Base-by-base conservation (phyloP, 2,113 vertebrate species). In the Syngnathus scovelli region DNA sequence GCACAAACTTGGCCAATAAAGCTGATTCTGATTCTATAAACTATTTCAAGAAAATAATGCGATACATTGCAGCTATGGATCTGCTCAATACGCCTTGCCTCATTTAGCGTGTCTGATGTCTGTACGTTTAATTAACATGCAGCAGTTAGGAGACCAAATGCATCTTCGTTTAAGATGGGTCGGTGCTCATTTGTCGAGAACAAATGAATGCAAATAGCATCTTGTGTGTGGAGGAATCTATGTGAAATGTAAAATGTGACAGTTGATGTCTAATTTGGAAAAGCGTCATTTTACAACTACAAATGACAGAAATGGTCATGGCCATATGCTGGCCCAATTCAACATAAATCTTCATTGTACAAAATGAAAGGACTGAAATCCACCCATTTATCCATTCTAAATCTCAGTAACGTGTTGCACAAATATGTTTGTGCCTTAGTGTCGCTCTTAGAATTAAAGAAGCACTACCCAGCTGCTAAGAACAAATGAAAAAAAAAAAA, bases 191-290 rank as follows among this genome's bases (percentile, higher is more conserved):
- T 39, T 33, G 27, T 33, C 55, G 36, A 58, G 67, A 69, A 77
- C 82, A 61, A 74, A 49, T 63, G 19, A 39, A 71, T 83, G 72
- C 68, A 83, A 77, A 84, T 71, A 56, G 77, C 56, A 67, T 64
- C 58, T 33, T 49, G 11, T 23, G 74, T 61, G 67, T 58, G 68
- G 66, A 75, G 72, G 6, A 78, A 76, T 71, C 61, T 23, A 68
- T 67, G 63, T 9, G 16, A 54, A 23, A 39, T 74, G 71, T 37
- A 61, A n/a, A 21, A 7, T 21, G 38, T 41, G 54, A 33, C 23
- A 6, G 23, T 56, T 60, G 41, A 33, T 46, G 66, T 63, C 51
- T 41, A 21, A 43, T 38, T 58, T 69, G 41, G 21, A 66, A 72
- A 70, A 64, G 9, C 13, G 62, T 36, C 60, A 15, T 43, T 72